A percentile compares a stretch with the other conserved stretches of the same genome.
These are phyloP conservation scores for Amphiprion percula DNA, from an alignment of 2,113 vertebrate species.

Conservation along the genomic window DNA sequence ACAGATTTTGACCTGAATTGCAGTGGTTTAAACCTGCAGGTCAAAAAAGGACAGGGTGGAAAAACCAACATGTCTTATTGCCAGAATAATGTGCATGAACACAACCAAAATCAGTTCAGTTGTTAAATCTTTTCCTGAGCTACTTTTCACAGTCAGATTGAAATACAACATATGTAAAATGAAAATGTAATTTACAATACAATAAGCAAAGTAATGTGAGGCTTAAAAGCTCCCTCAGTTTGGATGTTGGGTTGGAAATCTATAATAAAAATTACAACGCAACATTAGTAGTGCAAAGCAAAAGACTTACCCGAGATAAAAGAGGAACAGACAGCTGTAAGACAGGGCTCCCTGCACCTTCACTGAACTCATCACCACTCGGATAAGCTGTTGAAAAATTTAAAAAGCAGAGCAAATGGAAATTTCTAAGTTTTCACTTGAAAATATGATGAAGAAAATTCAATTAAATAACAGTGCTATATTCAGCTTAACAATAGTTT, in stretches of 20 bases:
- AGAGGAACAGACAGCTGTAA: constrained; percentile 91
- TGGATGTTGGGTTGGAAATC: background rate
- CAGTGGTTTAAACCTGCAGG: background rate
- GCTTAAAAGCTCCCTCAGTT: background rate
- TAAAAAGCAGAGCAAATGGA: background rate
- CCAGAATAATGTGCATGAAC: background rate
- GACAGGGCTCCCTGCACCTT: constrained; percentile 95
- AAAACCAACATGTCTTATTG: background rate
- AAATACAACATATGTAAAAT: constrained; percentile 8
- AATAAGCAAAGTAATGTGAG: background rate
- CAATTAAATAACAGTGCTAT: background rate
- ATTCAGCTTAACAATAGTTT: background rate
- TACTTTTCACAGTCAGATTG: constrained; percentile 1
- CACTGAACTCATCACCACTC: constrained; percentile 95
- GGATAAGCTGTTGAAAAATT: constrained; percentile 88
- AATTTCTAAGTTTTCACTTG: background rate
- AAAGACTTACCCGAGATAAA: constrained; percentile 94
- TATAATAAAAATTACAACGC: background rate
- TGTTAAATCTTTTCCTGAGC: constrained; percentile 9
- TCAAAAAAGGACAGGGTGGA: background rate
- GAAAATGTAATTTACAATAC: background rate
- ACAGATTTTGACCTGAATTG: constrained; percentile 1
- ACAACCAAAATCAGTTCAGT: constrained; percentile 3
- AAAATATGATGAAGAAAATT: background rate
- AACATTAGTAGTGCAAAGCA: background rate